These are phyloP conservation scores for Bombylius discolor DNA, from an alignment of 2,888 invertebrate genomes.

Conservation along the genomic window DNA sequence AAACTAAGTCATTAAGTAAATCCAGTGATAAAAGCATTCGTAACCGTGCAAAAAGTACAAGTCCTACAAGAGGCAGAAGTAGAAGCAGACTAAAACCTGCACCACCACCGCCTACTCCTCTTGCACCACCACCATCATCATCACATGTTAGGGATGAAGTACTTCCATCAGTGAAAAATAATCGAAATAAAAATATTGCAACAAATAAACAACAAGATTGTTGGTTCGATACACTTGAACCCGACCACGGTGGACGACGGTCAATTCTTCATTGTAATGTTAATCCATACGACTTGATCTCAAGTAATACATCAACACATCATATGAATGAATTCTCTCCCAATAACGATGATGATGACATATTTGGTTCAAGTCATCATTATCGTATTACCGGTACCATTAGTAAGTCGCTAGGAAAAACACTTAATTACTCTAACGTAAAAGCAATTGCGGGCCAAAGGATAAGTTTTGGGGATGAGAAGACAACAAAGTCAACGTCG, in stretches of 20 bases:
- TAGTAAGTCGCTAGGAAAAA: conserved; percentile 6
- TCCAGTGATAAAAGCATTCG: conserved; percentile 41
- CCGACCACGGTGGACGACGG: conserved; percentile 37
- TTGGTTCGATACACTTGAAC: conserved; percentile 12
- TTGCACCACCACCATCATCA: background rate
- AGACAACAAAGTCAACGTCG: conserved; percentile 27
- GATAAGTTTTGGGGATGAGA: conserved; percentile 46
- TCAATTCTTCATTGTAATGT: conserved; percentile 74
- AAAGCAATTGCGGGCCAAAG: conserved; percentile 57
- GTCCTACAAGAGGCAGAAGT: conserved; percentile 43
- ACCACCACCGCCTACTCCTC: background rate
- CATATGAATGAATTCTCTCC: conserved; percentile 37
- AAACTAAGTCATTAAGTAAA: conserved; percentile 31
- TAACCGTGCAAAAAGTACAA: conserved; percentile 44
- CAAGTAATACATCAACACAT: conserved; percentile 36
- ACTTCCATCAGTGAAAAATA: conserved; percentile 25
- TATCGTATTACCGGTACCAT: background rate
- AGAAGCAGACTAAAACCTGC: conserved; percentile 36
- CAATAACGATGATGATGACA: conserved; percentile 40
- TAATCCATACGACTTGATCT: conserved; percentile 70
- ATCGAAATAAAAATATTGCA: conserved; percentile 40
- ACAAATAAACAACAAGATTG: conserved; percentile 33
- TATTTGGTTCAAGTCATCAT: conserved; percentile 25
- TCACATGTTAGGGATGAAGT: no score
- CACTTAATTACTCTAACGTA: conserved; percentile 38